Evolutionary conservation across 2,797 vertebrate genomes (phyloP), one percentile per base, ranked within the genome.

Genomic region (Rousettus madagascariensis): DNA sequence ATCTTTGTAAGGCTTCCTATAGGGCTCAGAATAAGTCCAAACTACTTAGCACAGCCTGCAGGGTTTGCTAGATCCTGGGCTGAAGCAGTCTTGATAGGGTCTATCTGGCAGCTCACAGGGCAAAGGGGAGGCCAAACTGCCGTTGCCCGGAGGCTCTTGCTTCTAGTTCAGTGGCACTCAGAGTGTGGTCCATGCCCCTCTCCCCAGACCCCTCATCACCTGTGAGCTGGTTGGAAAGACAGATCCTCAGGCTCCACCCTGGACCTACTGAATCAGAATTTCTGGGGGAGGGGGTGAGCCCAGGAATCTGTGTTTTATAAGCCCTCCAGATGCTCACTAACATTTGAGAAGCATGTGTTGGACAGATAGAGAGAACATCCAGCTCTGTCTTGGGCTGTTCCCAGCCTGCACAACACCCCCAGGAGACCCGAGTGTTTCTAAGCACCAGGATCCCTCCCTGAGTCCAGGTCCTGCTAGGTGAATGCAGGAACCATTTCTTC

Each of bases 31-130:
- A 24, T 30, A 33, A 87, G 74, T 65, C 72, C 77, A 8, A 19
- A 15, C 15, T 6, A 19, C 55, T 74, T 0, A 24, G 63, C 46
- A 2, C 0, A 0, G 36, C 16, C 51, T 43, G 51, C 15, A 20
- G 33, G n/a, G 10, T 46, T 53, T n/a, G 68, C 59, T 43, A 3
- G 36, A 8, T 6, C 53, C 79, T 43, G n/a, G 2, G 77, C 65
- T 0, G 13, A 51, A 46, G 33, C 1, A 0, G 33, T 19, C 71
- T 28, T 4, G 20, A 28, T 3, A 16, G 51, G 26, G 59, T 17
- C 0, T 4, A 7, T 6, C 72, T 20, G 43, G 46, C 20, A 2
- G 46, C 87, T 51, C 46, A 28, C 41, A 2, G n/a, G 46, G 19
- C 30, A 46, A 74, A 51, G 51, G 71, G 61, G 22, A 10, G 59